A percentile compares a stretch with the other conserved stretches of the same genome.
phyloP scores from a whole-genome alignment of 1,140 invertebrate species.

The Chymomyza costata region DNA sequence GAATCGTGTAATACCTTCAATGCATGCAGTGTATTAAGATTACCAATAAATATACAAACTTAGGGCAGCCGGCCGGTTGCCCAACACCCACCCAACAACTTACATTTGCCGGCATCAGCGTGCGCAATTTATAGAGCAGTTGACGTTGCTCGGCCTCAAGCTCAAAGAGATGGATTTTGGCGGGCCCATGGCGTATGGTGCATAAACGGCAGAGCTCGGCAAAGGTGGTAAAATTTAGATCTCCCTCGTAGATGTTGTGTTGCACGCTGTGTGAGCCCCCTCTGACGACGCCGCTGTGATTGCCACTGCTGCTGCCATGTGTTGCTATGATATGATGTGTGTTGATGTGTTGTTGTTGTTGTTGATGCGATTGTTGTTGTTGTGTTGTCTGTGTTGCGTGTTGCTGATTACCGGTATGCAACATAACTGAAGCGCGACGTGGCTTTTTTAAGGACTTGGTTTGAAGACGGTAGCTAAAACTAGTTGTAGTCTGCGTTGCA shows the following conservation, averaged over 20 bases:
- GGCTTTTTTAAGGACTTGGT: too few species aligned
- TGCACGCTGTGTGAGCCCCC: not conserved
- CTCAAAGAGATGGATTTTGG: conserved; percentile 81
- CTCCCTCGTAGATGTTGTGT: conserved; percentile 75
- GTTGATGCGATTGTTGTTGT: conserved; percentile 14
- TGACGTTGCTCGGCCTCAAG: conserved; percentile 82
- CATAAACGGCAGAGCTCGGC: conserved; percentile 82
- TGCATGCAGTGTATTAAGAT: too few species aligned
- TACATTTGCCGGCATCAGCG: conserved; percentile 79
- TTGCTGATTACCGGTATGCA: conserved; percentile 10
- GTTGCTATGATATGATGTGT: conserved; percentile 15
- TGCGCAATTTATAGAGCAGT: conserved; percentile 81
- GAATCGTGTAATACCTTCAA: too few species aligned
- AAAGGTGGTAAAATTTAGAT: conserved; percentile 81
- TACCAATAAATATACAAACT: too few species aligned
- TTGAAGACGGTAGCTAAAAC: not conserved
- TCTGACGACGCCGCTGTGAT: not conserved
- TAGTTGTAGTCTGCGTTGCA: not conserved
- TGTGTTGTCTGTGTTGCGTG: conserved; percentile 17
- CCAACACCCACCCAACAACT: conserved; percentile 14
- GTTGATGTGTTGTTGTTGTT: not conserved
- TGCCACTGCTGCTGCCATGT: conserved; percentile 26
- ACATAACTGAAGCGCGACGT: conserved; percentile 17
- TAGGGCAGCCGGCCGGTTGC: not conserved
- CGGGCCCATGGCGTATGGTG: conserved; percentile 80